Base-by-base conservation (phyloP, 2,888 invertebrate genomes). In the Octonoba sinensis region DNA sequence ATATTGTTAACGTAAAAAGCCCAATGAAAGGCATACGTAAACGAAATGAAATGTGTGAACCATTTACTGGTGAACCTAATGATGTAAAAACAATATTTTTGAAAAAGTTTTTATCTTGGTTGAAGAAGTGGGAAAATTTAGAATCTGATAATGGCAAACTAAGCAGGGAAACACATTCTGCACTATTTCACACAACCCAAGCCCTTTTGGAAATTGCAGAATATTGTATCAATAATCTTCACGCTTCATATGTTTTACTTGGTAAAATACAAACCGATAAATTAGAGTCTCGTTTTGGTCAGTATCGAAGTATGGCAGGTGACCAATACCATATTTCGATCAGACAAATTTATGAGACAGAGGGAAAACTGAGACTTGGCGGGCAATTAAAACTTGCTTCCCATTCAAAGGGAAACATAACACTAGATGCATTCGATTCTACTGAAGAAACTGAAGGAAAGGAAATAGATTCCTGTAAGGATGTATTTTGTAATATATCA, bases 1-100 rank as follows among this genome's bases (percentile, higher is more conserved):
- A 65, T 18, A 56, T 74, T 57, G 65, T 74, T 8, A 74, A 65
- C 65, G 56, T 73, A 0, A 65, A 73, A 44, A 64, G 46, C 6
- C 18, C 36, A 13, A n/a, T 3, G 12, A 65, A 65, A 46, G 65
- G 20, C 1, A 12, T 18, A 46, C 46, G 18, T 65, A 46, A 36
- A 16, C 18, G 44, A 1, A 46, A 65, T 16, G 18, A 36, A 12
- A 44, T 4, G 36, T 46, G 46, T 18, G 65, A 65, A 15, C 65
- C 65, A 20, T 18, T 65, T 20, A 65, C 65, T n/a, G n/a, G 3
- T 65, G 18, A 51, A 4, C 51, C 51, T 3, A n/a, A 18, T 51
- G 60, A 22, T 59, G 13, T n/a, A 51, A 51, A 51, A 51, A 51
- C 27, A 27, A 6, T 3, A 27, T 27, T 27, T 27, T 27, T 27